Evolutionary conservation across 2,113 vertebrate genomes (phyloP).

Genomic region (Rhinolophus ferrumequinum): DNA sequence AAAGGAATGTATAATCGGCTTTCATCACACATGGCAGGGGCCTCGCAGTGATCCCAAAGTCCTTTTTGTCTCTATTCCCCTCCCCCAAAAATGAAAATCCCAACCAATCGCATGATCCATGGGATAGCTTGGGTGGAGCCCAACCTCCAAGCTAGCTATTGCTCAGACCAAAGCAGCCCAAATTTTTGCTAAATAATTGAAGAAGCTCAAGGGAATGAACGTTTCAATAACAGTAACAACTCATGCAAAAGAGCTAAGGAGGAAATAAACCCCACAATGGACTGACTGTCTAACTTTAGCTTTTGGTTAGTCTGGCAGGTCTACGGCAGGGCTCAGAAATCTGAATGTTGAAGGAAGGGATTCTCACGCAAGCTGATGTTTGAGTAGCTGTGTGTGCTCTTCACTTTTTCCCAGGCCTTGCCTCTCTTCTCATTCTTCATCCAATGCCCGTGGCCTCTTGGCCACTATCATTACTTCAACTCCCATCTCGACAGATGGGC

Average conservation of each 20-base stretch:
- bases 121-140: not conserved
- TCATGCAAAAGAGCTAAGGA: not conserved
- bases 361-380: not conserved
- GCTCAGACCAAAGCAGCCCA: not conserved
- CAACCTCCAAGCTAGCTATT: not conserved
- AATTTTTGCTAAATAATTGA: not conserved
- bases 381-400: not conserved
- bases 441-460: fast-evolving
- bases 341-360: no score
- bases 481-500: not conserved
- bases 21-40: not conserved
- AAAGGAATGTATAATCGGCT: not conserved
- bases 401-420: not conserved
- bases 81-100: not conserved
- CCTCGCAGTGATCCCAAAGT: not conserved
- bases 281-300: not conserved
- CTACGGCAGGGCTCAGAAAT: not conserved
- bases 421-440: not conserved
- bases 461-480: not conserved
- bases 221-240: not conserved
- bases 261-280: not conserved
- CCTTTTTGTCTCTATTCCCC: not conserved
- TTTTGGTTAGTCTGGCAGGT: not conserved
- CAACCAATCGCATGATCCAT: not conserved
- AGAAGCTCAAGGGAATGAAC: not conserved